Percentiles rank a stretch among this genome's conserved stretches.
These are phyloP conservation scores for Tetramorium alpestre DNA, from an alignment of 1,140 invertebrate genomes.

Conservation along the genomic window DNA sequence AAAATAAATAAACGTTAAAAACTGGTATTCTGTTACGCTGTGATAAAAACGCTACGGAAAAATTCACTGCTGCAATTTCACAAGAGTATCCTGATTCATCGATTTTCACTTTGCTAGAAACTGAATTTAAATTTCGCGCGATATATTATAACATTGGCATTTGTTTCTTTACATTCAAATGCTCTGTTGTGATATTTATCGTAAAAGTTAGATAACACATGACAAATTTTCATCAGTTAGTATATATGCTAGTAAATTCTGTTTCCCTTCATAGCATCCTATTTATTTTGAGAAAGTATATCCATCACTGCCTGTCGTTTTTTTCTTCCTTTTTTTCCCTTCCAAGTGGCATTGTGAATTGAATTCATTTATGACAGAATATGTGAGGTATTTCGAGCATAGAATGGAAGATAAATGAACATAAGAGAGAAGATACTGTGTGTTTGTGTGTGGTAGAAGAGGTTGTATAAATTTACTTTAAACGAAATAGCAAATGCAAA, in stretches of 20 bases:
- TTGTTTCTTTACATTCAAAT: conserved; percentile 1
- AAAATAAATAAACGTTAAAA: conserved; percentile 28
- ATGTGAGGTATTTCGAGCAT: conserved; percentile 12
- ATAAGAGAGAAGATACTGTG: not conserved
- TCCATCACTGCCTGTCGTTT: not conserved
- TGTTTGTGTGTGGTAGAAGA: not conserved
- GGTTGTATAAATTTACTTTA: not conserved
- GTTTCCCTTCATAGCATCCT: not conserved
- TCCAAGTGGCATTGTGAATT: conserved; percentile 29
- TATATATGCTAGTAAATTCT: not conserved
- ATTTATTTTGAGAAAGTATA: not conserved
- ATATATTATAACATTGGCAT: not conserved
- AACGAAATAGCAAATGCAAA: not conserved
- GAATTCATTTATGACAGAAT: conserved; percentile 54
- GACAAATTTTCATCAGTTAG: conserved; percentile 40
- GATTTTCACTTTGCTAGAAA: not conserved
- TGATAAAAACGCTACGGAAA: not conserved
- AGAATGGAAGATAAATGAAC: conserved; percentile 40
- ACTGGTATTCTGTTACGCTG: not conserved
- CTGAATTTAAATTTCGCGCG: not conserved
- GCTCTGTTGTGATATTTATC: not conserved
- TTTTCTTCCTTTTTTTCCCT: not conserved
- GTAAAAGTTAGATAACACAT: not conserved
- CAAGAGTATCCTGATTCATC: not conserved
- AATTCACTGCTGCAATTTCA: not conserved